These are phyloP conservation scores for Zaprionus lineosus DNA, from an alignment of 2,888 invertebrate genomes.

Conservation along the genomic window DNA sequence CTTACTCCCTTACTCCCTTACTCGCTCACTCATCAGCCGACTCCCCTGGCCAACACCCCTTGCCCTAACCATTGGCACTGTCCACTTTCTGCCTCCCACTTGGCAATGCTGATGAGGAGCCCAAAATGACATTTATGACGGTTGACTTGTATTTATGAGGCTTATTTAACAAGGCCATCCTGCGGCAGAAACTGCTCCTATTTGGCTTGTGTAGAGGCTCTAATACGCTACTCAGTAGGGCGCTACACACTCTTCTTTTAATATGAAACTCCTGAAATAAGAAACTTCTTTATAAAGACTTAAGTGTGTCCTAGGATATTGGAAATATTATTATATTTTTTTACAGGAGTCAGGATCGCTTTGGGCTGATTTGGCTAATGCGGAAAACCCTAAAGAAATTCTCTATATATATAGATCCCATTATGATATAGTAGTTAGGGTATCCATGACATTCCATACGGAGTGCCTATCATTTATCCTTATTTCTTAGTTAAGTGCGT, in stretches of 20 bases:
- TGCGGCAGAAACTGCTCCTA: constrained; percentile 4
- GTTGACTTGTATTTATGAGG: constrained; percentile 61
- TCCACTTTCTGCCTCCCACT: too few species aligned
- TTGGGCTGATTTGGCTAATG: too few species aligned
- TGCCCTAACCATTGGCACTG: too few species aligned
- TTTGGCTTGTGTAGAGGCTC: background rate
- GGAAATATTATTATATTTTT: too few species aligned
- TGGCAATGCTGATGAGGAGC: constrained; percentile 1
- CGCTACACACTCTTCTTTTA: background rate
- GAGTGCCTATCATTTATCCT: background rate
- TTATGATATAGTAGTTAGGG: too few species aligned
- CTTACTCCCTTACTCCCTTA: background rate
- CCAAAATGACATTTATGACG: constrained; percentile 62
- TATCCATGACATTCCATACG: background rate
- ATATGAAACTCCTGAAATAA: too few species aligned
- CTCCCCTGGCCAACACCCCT: too few species aligned
- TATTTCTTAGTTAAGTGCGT: background rate
- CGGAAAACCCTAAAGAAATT: too few species aligned
- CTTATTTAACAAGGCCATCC: constrained; percentile 38
- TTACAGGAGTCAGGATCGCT: too few species aligned
- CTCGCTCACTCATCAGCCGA: background rate
- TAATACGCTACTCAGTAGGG: background rate
- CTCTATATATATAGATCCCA: too few species aligned
- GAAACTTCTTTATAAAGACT: too few species aligned
- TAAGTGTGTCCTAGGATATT: too few species aligned